Evolutionary conservation across 2,797 vertebrate species (phyloP).

Genomic region (Mormyrops boulengeri): DNA sequence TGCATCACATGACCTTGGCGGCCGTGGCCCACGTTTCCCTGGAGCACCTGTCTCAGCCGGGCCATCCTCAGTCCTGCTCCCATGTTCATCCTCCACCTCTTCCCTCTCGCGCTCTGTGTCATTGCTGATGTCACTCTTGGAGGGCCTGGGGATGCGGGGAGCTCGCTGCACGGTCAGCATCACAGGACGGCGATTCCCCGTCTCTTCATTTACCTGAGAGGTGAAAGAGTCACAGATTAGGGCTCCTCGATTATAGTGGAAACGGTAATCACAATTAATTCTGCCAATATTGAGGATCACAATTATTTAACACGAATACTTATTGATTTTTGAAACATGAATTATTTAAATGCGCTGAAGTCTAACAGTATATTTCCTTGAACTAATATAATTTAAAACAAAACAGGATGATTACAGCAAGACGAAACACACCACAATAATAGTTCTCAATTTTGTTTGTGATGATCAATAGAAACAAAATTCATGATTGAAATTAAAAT

Average conservation of each 20-base stretch:
- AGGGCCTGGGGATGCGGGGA: constrained; percentile 70
- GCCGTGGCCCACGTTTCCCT: background rate
- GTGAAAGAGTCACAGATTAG: background rate
- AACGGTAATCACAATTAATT: background rate
- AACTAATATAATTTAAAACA: background rate
- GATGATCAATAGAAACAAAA: background rate
- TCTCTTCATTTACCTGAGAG: constrained; percentile 87
- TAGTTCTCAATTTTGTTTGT: background rate
- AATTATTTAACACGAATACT: background rate
- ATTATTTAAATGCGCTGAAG: background rate
- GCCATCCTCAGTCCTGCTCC: constrained; percentile 56
- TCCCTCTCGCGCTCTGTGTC: constrained; percentile 74
- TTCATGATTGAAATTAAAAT: background rate
- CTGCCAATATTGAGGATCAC: background rate
- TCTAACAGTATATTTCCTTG: background rate
- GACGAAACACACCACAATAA: background rate
- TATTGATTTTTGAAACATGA: background rate
- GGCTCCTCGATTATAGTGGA: background rate
- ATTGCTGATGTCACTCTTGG: constrained; percentile 67
- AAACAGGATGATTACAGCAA: background rate
- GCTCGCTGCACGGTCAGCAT: constrained; percentile 86
- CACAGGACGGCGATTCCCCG: constrained; percentile 85
- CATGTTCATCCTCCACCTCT: constrained; percentile 64
- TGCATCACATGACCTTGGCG: background rate
- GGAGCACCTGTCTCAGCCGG: constrained; percentile 48